These are phyloP conservation scores for Lutraria rhynchaena DNA, from an alignment of 1,140 invertebrate species.

Conservation along the genomic window DNA sequence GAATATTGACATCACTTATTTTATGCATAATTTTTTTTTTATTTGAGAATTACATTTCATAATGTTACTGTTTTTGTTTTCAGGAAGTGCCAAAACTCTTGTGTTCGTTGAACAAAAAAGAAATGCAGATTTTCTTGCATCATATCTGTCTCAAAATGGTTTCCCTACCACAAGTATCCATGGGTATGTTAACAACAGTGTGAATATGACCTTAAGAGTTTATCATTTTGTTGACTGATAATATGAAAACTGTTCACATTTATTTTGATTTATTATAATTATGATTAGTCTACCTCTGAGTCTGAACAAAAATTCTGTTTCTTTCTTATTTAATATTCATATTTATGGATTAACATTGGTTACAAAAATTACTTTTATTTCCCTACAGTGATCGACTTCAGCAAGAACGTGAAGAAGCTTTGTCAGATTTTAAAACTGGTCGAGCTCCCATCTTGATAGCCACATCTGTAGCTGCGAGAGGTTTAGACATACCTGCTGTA, in stretches of 20 bases:
- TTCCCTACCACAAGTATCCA: constrained; percentile 94
- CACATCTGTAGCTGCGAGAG: constrained; percentile 95
- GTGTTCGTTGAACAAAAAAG: constrained; percentile 96
- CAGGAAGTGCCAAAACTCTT: constrained; percentile 86
- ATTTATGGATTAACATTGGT: background rate
- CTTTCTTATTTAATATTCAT: background rate
- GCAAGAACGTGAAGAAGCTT: constrained; percentile 92
- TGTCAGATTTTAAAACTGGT: constrained; percentile 88
- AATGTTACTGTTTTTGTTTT: constrained; percentile 14
- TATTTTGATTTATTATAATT: no score
- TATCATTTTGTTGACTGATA: no score
- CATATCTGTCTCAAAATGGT: constrained; percentile 84
- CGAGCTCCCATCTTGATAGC: constrained; percentile 90
- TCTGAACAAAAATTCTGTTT: no score
- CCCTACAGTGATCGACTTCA: constrained; percentile 89
- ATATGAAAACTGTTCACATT: no score
- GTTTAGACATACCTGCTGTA: constrained; percentile 91
- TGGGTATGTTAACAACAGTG: constrained; percentile 87
- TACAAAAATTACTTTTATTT: no score
- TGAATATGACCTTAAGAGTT: no score
- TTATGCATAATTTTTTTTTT: no score
- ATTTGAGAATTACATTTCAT: background rate
- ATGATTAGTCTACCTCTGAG: no score
- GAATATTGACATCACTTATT: no score
- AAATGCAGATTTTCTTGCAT: constrained; percentile 91